Evolutionary conservation across 2,113 vertebrate species (phyloP).

Genomic region (Clarias macrocephalus): DNA sequence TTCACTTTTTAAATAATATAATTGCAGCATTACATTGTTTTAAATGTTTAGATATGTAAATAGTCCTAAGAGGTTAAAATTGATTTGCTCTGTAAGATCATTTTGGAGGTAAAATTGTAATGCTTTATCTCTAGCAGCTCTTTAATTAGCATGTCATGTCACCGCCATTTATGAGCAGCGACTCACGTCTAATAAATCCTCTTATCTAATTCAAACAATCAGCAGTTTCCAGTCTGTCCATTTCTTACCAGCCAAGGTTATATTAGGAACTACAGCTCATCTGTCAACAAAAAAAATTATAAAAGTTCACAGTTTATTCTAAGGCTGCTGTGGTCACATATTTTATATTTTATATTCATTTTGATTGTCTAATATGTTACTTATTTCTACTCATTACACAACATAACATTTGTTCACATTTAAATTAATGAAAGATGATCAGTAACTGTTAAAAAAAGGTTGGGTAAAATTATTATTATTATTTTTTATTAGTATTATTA

Average conservation of each 20-base stretch:
- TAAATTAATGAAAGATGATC: background rate
- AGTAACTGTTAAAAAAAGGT: background rate
- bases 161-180: constrained; percentile 25
- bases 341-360: background rate
- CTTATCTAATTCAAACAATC: constrained; percentile 56
- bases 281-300: background rate
- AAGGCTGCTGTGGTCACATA: background rate
- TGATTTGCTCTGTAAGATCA: background rate
- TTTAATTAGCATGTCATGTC: constrained; percentile 1
- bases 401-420: background rate
- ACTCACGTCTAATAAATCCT: constrained; percentile 58
- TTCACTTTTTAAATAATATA: background rate
- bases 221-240: constrained; percentile 54
- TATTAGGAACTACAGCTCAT: background rate
- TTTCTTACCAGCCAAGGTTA: constrained; percentile 51
- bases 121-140: constrained; percentile 2
- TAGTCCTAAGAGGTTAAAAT: background rate
- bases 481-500: too few relatives aligned
- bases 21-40: background rate
- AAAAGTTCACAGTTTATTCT: background rate
- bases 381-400: background rate
- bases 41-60: background rate
- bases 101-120: constrained; percentile 4
- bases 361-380: background rate
- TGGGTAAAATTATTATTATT: background rate